Evolutionary conservation across 2,797 vertebrate genomes (phyloP), one percentile per base, ranked within the genome.

Genomic region (Poecile montanus): DNA sequence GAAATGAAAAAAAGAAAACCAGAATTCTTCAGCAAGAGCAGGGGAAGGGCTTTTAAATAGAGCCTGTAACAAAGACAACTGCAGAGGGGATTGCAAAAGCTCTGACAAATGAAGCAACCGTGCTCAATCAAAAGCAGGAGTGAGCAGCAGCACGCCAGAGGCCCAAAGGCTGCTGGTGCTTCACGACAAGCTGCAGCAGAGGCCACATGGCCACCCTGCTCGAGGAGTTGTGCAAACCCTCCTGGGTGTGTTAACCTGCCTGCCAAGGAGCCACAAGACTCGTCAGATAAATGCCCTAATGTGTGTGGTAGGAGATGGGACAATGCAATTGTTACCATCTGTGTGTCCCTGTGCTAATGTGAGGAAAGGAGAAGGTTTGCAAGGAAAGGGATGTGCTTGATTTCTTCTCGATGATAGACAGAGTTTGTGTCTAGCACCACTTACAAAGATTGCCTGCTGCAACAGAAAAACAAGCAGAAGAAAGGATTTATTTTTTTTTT

Each of bases 41-140:
- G 76, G 45, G 74, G 88, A 89, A 73, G 54, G 79, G 56, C 70
- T 7, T 91, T 89, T 63, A 76, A 90, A 74, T 16, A 74, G 63
- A 63, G 82, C 53, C 60, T 67, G 2, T 30, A 76, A 91, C 48
- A 93, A 94, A 89, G 79, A 62, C 73, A 91, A 19, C 51, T 63
- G 73, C 56, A 54, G 70, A 88, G 56, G 34, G 77, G 77, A 88
- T 96, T 96, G 91, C 85, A 94, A 90, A 93, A 96, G 67, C 91
- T 40, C 14, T 38, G 70, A 45, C 36, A 45, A 91, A 90, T 84
- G 80, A 79, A 88, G 82, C 92, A 92, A 86, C 56, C 17, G 66
- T 20, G 60, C 76, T 92, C 79, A 62, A 25, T 20, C 32, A 61
- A 47, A 81, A 94, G 30, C 87, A 91, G 75, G 63, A 94, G 63